Evolutionary conservation across 2,888 invertebrate species (phyloP), one percentile per base, ranked within the genome.

Genomic region (Adelphocoris suturalis): DNA sequence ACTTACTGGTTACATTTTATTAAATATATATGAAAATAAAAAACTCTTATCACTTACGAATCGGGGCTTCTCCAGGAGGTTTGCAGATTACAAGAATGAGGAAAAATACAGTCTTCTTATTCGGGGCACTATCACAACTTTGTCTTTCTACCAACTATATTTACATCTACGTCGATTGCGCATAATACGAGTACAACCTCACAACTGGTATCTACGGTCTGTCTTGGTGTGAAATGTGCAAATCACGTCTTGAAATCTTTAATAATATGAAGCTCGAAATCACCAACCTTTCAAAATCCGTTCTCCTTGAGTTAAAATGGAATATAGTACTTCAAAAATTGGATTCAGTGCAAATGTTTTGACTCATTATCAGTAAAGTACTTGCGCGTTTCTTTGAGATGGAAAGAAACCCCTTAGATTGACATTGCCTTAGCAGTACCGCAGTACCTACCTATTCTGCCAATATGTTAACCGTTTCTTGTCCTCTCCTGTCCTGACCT

Each of bases 31-130:
- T 28, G 85, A 86, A 86, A 86, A 68, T 46, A 86, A 61, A 86
- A 85, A 57, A 37, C 0, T 37, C 28, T 68, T 28, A 37, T 9
- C 61, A 57, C 85, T 12, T 82, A 82, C n/a, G 19, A 52, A 19
- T 37, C 27, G 55, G 48, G 55, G 55, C 19, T 47, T 23, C 2
- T 52, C 28, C 19, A 48, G 82, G 28, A 52, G 19, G 82, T 27
- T 80, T 46, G 16, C 28, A 80, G 48, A 13, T 76, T 80, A 37
- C 28, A 55, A 37, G 23, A 61, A 37, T 37, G 28, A 85, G 75
- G 86, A 75, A 86, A 86, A 86, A 86, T 86, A 86, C 86, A 86
- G 86, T 86, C 86, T 86, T 86, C 46, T 86, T 75, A 86, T 76
- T 86, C 76, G 12, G 68, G 68, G 47, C 37, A 0, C 86, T 86